Base-by-base conservation (phyloP, 1,140 invertebrate species). In the Drosophila seguyi region DNA sequence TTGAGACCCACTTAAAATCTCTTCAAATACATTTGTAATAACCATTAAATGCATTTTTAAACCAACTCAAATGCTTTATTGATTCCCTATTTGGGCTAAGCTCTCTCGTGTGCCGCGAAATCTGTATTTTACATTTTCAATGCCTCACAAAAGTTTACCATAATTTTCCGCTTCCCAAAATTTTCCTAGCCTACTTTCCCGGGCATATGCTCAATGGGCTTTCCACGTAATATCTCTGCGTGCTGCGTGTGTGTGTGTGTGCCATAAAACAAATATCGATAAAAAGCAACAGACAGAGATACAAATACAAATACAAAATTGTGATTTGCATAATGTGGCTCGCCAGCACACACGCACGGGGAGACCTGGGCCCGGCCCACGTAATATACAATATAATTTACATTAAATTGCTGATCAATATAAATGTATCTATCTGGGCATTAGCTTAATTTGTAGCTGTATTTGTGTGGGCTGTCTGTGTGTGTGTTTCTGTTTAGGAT, bases 391-490 rank as follows among this genome's bases (percentile, higher is more conserved):
- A 83, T 88, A 88, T 90, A 88, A 90, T 90, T 90, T 88, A 90
- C 85, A 88, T 88, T 90, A 90, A 88, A 88, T 90, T 84, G 77
- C 84, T 90, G 80, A 90, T 88, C 84, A 88, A 90, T 88, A 90
- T 81, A 88, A 84, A 88, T 88, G 85, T 88, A 90, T 90, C 77
- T 81, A 81, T 81, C 77, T 79, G 75, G 66, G 80, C 72, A 87
- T 88, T 87, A 87, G 84, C 87, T 87, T 84, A 87, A 87, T 88
- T 87, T 88, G 83, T 83, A 88, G 66, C 48, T 63, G 48, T 68
- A 55, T 76, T 76, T 59, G 52, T 22, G 25, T 13, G 25, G 31
- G 29, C 39, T 18, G 18, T 27, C 18, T 38, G 22, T 52, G 53
- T 44, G 27, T 34, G 31, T 47, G 59, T 61, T 25, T 39, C n/a